Base-by-base conservation (phyloP, 2,113 vertebrate species). In the Otocyon megalotis region DNA sequence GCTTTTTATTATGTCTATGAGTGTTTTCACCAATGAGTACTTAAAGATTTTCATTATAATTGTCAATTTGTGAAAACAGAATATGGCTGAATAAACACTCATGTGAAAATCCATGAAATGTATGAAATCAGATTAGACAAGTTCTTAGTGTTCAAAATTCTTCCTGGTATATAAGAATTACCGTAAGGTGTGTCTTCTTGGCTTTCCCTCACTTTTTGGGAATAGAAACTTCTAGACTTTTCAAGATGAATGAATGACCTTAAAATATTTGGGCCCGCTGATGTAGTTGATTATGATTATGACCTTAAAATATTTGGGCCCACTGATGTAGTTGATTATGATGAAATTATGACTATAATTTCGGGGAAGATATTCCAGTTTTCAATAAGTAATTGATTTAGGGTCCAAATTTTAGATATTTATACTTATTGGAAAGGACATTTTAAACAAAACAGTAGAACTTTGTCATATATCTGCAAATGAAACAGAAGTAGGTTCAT, bases 11-110 rank as follows among this genome's bases (percentile, higher is more conserved):
- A 17, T 90, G 26, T 60, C 17, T 56, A 22, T 62, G 43, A 83
- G 30, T 37, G 12, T 81, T 80, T 79, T 30, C 6, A 30, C 43
- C 26, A 81, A 14, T 28, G 22, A 2, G 28, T 80, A 30, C 14
- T 79, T 96, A 62, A 95, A 67, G 32, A 77, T 82, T 93, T 93
- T 96, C 35, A 43, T 65, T 4, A 16, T 84, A 56, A 82, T 67
- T 71, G 63, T 62, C 60, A 79, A 60, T 77, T 90, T 88, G 35
- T 76, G 74, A 86, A 97, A 94, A 88, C 3, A 85, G 60, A 94
- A 53, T 81, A 71, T 96, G 20, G 88, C 4, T 32, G 19, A 90
- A 79, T 84, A 32, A 48, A 54, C 17, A 80, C 88, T 54, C 37
- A 88, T 15, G 50, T 53, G 19, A 96, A 62, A 3, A 90, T 76